phyloP scores from a whole-genome alignment of 92 coral and sea anemone species.

The Umimayanthus kanabou region DNA sequence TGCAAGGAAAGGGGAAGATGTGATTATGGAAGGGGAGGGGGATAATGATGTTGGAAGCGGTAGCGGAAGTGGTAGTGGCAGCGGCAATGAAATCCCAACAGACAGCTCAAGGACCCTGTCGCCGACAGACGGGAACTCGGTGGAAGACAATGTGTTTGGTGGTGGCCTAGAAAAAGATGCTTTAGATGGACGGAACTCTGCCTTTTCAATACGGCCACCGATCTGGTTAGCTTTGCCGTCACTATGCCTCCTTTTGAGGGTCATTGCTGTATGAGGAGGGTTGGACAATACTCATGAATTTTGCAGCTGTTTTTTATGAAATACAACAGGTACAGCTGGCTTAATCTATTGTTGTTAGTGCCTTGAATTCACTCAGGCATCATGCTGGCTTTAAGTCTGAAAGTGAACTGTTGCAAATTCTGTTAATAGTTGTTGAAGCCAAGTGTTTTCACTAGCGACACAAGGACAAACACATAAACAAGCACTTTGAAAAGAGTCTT shows the following conservation, averaged over 20 bases:
- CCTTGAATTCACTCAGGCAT: background rate
- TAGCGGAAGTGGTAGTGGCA: constrained; percentile 71
- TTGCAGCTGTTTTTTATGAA: background rate
- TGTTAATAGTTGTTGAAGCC: background rate
- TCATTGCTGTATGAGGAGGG: background rate
- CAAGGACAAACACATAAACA: background rate
- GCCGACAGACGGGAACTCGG: constrained; percentile 41
- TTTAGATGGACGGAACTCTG: constrained; percentile 1
- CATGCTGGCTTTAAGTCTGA: constrained; percentile 17
- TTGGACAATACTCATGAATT: background rate
- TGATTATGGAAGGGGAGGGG: constrained; percentile 27
- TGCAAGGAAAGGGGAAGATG: constrained; percentile 77
- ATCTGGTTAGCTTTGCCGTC: constrained; percentile 9
- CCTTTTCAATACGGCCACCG: constrained; percentile 13
- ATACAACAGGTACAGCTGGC: background rate
- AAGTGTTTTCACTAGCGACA: background rate
- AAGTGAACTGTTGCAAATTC: background rate
- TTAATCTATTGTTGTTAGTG: background rate
- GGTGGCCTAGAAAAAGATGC: constrained; percentile 39
- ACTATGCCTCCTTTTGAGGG: background rate
- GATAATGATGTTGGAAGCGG: constrained; percentile 62
- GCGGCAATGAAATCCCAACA: constrained; percentile 59
- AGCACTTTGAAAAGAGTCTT: background rate
- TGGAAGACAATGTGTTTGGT: constrained; percentile 43
- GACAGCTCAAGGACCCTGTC: constrained; percentile 20